phyloP scores from a whole-genome alignment of 2,888 invertebrate species.

The Boloria selene region DNA sequence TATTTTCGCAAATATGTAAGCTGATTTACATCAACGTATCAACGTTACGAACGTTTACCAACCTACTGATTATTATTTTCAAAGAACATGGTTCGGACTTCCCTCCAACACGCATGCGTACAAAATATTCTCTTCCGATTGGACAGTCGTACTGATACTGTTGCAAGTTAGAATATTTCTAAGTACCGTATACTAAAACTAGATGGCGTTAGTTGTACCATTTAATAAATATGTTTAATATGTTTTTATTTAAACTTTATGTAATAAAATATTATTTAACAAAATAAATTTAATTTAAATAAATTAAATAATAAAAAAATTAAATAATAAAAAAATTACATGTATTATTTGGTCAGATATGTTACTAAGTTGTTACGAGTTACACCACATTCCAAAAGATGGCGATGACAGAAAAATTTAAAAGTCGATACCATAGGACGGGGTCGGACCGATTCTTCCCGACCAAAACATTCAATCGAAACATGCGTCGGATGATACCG shows the following conservation, averaged over 20 bases:
- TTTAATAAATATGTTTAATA: neutral
- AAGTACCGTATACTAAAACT: neutral
- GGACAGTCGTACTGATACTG: constrained; percentile 21
- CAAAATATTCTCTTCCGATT: constrained; percentile 43
- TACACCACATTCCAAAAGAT: constrained; percentile 46
- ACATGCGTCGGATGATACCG: constrained; percentile 62
- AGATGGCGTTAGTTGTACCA: constrained; percentile 27
- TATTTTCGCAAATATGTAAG: constrained; percentile 50
- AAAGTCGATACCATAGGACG: constrained; percentile 52
- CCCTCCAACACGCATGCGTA: constrained; percentile 74
- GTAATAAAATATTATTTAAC: neutral
- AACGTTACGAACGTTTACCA: constrained; percentile 60
- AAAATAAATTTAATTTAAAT: neutral
- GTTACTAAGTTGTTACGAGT: neutral
- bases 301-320: neutral
- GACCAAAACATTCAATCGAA: constrained; percentile 73
- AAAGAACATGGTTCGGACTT: constrained; percentile 53
- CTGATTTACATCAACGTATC: constrained; percentile 42
- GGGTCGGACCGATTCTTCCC: constrained; percentile 41
- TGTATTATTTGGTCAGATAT: no score
- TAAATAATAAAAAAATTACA: neutral
- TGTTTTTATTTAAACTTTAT: neutral
- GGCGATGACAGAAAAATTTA: constrained; percentile 38
- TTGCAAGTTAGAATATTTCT: constrained; percentile 24
- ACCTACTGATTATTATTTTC: constrained; percentile 57